These are phyloP conservation scores for Saguinus midas DNA, from an alignment of 2,113 vertebrate species.

Conservation along the genomic window DNA sequence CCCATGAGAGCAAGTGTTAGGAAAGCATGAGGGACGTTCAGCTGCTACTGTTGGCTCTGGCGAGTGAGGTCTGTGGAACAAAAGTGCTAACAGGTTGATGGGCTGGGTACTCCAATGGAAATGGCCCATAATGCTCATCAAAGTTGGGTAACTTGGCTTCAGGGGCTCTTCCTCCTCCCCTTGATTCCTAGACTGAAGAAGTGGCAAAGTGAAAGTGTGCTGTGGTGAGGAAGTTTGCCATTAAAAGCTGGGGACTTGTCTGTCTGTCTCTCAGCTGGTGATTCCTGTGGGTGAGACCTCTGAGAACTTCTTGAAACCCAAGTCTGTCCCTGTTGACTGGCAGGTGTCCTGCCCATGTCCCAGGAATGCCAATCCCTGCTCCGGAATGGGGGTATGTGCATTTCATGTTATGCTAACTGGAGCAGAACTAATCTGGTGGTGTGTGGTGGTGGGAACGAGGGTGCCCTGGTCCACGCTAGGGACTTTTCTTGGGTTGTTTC, in stretches of 20 bases:
- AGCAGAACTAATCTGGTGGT: background rate
- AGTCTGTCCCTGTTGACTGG: background rate
- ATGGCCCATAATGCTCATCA: background rate
- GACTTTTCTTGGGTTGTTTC: background rate
- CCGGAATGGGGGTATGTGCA: fast-evolving
- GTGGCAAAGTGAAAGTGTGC: background rate
- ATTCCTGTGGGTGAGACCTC: background rate
- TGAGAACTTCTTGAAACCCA: background rate
- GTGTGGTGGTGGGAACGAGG: background rate
- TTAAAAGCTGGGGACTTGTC: background rate
- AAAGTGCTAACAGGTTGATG: background rate
- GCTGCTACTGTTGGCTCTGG: background rate
- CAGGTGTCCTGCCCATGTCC: background rate
- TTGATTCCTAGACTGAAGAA: background rate
- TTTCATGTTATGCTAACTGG: background rate
- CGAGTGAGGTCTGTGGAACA: background rate
- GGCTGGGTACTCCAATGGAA: background rate
- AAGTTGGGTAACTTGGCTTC: background rate
- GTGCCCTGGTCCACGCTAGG: background rate
- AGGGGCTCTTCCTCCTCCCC: background rate
- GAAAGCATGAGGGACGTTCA: fast-evolving
- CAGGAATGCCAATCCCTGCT: background rate
- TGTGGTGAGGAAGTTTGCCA: background rate
- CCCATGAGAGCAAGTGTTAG: background rate
- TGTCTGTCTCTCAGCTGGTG: background rate